Evolutionary conservation across 2,888 invertebrate genomes (phyloP).

Genomic region (Biston stratarius): DNA sequence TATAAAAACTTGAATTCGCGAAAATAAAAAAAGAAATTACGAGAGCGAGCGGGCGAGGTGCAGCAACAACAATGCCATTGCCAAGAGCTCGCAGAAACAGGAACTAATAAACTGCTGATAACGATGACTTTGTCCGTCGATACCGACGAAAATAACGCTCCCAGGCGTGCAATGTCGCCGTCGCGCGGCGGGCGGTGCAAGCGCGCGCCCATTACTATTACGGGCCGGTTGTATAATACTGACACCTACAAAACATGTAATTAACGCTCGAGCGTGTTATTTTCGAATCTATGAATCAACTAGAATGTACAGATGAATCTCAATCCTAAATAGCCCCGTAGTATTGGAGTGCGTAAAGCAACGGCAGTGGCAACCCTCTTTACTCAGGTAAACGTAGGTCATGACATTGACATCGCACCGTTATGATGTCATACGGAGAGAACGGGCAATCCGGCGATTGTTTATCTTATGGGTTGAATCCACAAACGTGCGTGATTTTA

Average conservation of each 20-base stretch:
- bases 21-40: conserved; percentile 32
- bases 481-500: background rate
- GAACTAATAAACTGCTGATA: conserved; percentile 74
- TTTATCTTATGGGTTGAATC: conserved; percentile 12
- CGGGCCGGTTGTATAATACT: conserved; percentile 46
- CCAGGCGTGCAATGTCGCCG: conserved; percentile 68
- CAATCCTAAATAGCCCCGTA: conserved; percentile 34
- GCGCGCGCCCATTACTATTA: conserved; percentile 49
- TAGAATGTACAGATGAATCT: conserved; percentile 25
- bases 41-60: conserved; percentile 42
- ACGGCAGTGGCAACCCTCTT: conserved; percentile 39
- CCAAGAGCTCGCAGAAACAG: conserved; percentile 74
- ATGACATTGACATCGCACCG: conserved; percentile 46
- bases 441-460: conserved; percentile 15
- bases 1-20: background rate
- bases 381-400: conserved; percentile 44
- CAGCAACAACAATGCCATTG: conserved; percentile 71
- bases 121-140: conserved; percentile 67
- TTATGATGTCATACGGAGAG: conserved; percentile 39
- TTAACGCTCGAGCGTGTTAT: conserved; percentile 24
- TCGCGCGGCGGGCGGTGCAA: conserved; percentile 43
- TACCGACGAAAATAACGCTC: conserved; percentile 78
- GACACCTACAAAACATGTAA: conserved; percentile 37
- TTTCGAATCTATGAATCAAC: conserved; percentile 40
- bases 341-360: conserved; percentile 31